Conservation (phyloP, 2,797 vertebrate genomes). For the Microctenopoma steveboyesi region DNA sequence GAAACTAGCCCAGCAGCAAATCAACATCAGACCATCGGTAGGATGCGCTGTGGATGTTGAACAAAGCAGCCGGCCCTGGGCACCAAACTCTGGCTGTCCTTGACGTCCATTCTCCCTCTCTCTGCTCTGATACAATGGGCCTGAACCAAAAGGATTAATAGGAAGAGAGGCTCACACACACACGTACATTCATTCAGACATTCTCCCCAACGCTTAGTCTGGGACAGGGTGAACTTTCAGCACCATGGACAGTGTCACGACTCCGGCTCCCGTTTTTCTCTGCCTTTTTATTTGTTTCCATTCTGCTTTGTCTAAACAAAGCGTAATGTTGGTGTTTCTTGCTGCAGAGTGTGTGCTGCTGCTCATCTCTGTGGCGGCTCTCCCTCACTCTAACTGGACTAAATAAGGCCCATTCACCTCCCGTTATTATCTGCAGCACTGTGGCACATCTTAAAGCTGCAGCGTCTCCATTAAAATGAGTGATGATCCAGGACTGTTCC, state of each 20-base stretch:
- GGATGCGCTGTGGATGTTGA: constrained; percentile 21
- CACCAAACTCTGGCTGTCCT: constrained; percentile 57
- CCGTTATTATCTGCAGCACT: constrained; percentile 57
- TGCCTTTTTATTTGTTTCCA: constrained; percentile 7
- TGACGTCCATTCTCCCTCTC: constrained; percentile 51
- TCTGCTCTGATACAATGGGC: constrained; percentile 56
- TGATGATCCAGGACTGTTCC: constrained; percentile 65
- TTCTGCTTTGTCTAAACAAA: constrained; percentile 19
- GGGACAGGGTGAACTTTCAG: constrained; percentile 69
- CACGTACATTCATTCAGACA: constrained; percentile 12
- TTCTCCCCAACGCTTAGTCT: constrained; percentile 20
- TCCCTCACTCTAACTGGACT: constrained; percentile 45
- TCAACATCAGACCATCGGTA: constrained; percentile 9
- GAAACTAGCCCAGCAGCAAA: constrained; percentile 33
- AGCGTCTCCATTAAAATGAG: constrained; percentile 74
- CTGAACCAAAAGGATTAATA: constrained; percentile 71
- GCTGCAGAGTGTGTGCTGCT: constrained; percentile 30
- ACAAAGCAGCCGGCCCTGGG: constrained; percentile 37
- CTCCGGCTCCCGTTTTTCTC: neutral
- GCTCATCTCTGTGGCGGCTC: constrained; percentile 18
- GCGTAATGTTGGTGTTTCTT: constrained; percentile 15
- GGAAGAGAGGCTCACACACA: constrained; percentile 48
- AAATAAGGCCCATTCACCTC: constrained; percentile 63
- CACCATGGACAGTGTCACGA: constrained; percentile 59
- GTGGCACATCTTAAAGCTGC: constrained; percentile 62